Conservation (phyloP, 2,888 invertebrate genomes). For the Chrysina gloriosa region DNA sequence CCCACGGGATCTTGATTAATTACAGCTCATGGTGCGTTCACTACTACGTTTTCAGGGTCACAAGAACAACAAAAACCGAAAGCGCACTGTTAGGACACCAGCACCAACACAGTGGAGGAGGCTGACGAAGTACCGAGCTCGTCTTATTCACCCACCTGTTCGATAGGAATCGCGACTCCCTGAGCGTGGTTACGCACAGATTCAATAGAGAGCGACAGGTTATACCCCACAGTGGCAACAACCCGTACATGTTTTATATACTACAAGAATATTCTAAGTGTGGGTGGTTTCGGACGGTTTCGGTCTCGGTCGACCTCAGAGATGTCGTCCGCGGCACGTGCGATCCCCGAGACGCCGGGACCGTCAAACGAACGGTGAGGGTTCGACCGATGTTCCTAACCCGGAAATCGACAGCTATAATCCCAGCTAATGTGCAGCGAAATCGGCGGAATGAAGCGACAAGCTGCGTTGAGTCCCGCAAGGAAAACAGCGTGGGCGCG, state of each 20-base stretch:
- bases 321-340: slow-evolving; percentile 45
- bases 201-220: slow-evolving; percentile 46
- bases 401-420: slow-evolving; percentile 45
- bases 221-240: slow-evolving; percentile 48
- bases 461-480: slow-evolving; percentile 45
- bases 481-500: slow-evolving; percentile 52
- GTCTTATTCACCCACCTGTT: slow-evolving; percentile 46
- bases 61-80: slow-evolving; percentile 31
- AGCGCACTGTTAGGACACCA: slow-evolving; percentile 26
- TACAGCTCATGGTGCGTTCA: slow-evolving; percentile 38
- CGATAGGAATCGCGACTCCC: slow-evolving; percentile 46
- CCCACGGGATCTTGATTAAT: slow-evolving; percentile 46
- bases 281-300: slow-evolving; percentile 49
- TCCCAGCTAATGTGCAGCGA: slow-evolving; percentile 33
- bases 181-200: slow-evolving; percentile 46
- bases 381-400: slow-evolving; percentile 45
- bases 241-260: slow-evolving; percentile 51
- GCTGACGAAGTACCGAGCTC: slow-evolving; percentile 4
- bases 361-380: slow-evolving; percentile 39
- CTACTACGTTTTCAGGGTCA: slow-evolving; percentile 42
- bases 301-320: slow-evolving; percentile 45
- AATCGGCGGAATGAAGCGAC: slow-evolving; percentile 40
- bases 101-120: slow-evolving; percentile 9
- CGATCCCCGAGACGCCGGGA: slow-evolving; percentile 40
- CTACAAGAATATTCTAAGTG: slow-evolving; percentile 47